A percentile compares a stretch with the other conserved stretches of the same genome.
These are phyloP conservation scores for Ichneumoninae sp. DNA, from an alignment of 2,888 invertebrate genomes.

Conservation along the genomic window DNA sequence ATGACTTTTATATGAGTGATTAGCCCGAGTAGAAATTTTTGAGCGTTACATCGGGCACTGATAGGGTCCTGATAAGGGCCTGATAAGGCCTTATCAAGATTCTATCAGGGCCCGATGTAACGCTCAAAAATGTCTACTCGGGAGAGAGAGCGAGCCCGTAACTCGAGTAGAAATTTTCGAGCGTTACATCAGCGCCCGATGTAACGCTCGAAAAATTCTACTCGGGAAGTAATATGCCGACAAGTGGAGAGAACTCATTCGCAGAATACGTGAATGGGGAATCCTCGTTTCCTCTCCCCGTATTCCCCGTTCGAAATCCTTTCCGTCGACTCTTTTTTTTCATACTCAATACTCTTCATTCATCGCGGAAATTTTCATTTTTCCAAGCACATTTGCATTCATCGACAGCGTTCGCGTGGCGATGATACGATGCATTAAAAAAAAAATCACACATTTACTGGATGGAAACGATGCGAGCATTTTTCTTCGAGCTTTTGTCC, in stretches of 20 bases:
- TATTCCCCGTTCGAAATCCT: neutral
- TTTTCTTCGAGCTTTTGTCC: slow-evolving; percentile 24
- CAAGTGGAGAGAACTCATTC: too few species aligned
- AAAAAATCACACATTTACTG: neutral
- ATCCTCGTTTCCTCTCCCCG: neutral
- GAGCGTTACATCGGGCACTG: too few species aligned
- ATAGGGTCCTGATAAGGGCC: too few species aligned
- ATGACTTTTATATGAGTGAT: neutral
- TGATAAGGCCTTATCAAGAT: too few species aligned
- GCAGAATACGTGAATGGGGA: neutral
- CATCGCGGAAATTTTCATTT: slow-evolving; percentile 33
- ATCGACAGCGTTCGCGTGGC: slow-evolving; percentile 1
- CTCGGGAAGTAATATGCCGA: too few species aligned
- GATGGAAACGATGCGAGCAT: neutral
- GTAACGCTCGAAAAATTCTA: too few species aligned
- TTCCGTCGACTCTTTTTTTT: neutral
- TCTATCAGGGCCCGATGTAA: too few species aligned
- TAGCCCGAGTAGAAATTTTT: too few species aligned
- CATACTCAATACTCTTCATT: slow-evolving; percentile 24
- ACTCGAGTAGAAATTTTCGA: too few species aligned
- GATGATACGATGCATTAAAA: neutral
- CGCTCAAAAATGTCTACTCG: too few species aligned
- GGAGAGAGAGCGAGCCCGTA: neutral
- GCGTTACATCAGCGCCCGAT: too few species aligned
- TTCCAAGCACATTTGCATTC: slow-evolving; percentile 36